Evolutionary conservation across 2,113 vertebrate genomes (phyloP).

Genomic region (Plotosus lineatus): DNA sequence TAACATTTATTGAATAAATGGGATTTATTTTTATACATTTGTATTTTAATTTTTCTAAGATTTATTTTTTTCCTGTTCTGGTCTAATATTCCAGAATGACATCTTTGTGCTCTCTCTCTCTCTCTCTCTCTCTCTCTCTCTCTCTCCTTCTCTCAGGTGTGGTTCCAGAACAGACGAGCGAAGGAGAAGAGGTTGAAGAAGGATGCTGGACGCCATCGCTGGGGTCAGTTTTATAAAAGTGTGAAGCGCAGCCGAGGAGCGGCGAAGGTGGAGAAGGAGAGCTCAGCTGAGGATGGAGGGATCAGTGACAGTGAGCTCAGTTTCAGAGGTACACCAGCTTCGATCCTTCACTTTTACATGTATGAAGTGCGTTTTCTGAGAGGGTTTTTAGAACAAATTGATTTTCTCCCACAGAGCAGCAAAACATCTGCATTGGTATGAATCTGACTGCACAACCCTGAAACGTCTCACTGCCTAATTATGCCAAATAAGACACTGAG

Average conservation of each 20-base stretch:
- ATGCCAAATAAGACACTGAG: too few species aligned
- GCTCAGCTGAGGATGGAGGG: slow-evolving; percentile 91
- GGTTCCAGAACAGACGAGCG: slow-evolving; percentile 97
- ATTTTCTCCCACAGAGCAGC: too few species aligned
- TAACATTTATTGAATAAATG: too few species aligned
- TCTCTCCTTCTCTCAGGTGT: slow-evolving; percentile 76
- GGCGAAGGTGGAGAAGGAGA: slow-evolving; percentile 91
- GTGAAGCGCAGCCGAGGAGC: slow-evolving; percentile 87
- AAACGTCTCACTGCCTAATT: too few species aligned
- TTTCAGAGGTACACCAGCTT: slow-evolving; percentile 82
- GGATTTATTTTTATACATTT: not conserved
- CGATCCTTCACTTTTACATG: not conserved
- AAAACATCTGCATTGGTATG: too few species aligned
- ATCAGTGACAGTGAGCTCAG: slow-evolving; percentile 98
- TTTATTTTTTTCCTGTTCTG: not conserved
- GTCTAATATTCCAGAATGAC: too few species aligned
- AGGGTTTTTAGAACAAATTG: too few species aligned
- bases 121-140: not conserved
- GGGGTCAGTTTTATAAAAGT: slow-evolving; percentile 97
- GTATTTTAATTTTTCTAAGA: not conserved
- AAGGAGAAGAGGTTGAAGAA: slow-evolving; percentile 98
- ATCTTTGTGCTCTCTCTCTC: not conserved
- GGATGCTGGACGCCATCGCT: slow-evolving; percentile 93
- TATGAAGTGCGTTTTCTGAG: too few species aligned
- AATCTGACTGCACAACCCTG: too few species aligned